Conservation (phyloP, 2,113 vertebrate genomes). For the Zosterops lateralis region DNA sequence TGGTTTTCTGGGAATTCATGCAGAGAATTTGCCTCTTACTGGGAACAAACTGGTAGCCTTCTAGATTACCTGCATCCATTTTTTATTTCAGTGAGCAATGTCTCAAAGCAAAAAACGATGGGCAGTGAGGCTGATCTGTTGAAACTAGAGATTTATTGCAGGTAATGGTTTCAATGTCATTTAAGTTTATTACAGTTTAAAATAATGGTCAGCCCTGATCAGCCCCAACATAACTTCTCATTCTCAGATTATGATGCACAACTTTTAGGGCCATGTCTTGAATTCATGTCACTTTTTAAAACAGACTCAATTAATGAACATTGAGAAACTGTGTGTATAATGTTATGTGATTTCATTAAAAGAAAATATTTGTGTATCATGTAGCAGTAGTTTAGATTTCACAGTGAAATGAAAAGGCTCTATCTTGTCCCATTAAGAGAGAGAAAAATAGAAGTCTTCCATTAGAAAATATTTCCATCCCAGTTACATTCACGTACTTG, state of each 20-base stretch:
- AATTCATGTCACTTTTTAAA: neutral
- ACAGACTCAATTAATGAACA: neutral
- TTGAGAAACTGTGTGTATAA: neutral
- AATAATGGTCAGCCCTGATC: neutral
- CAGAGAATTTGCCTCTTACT: neutral
- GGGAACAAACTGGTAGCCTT: neutral
- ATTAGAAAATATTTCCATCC: neutral
- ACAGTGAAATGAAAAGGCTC: neutral
- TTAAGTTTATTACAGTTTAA: neutral
- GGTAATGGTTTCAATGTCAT: neutral
- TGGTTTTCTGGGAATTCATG: neutral
- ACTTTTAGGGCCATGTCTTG: neutral
- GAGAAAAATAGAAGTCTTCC: neutral
- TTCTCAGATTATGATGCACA: neutral
- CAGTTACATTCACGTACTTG: neutral
- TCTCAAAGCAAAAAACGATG: neutral
- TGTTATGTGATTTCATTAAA: neutral
- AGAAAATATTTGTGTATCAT: neutral
- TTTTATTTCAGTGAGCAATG: neutral
- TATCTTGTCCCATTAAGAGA: neutral
- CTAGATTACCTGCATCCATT: neutral
- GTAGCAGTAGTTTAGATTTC: neutral
- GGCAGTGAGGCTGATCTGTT: neutral
- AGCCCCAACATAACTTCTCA: neutral
- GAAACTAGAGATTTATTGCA: neutral